Evolutionary conservation across 1,140 invertebrate species (phyloP).

Genomic region (Apis florea): DNA sequence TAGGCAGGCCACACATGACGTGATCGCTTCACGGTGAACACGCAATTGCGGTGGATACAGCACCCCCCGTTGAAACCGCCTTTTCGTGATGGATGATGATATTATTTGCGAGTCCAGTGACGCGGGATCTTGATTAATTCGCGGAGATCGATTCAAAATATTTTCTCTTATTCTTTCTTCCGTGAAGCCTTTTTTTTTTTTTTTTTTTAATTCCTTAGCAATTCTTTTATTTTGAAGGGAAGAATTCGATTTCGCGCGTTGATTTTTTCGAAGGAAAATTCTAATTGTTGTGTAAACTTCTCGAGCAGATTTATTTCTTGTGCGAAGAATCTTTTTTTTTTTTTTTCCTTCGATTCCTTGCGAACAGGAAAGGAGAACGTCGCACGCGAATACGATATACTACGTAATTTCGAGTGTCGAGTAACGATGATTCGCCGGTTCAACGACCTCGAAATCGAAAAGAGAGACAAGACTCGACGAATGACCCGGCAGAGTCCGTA

Average conservation of each 20-base stretch:
- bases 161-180: too few species aligned
- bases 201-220: too few species aligned
- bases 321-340: too few species aligned
- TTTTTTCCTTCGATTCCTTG: too few species aligned
- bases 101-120: constrained; percentile 4
- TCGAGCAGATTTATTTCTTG: too few species aligned
- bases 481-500: background rate
- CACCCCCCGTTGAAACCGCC: constrained; percentile 5
- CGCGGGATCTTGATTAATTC: constrained; percentile 14
- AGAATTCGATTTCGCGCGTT: too few species aligned
- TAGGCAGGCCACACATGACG: background rate
- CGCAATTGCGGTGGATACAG: constrained; percentile 19
- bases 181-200: too few species aligned
- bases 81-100: constrained; percentile 25
- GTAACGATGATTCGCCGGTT: background rate
- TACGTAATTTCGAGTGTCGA: background rate
- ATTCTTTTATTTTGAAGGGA: too few species aligned
- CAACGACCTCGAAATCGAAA: background rate
- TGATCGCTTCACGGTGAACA: constrained; percentile 24
- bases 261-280: too few species aligned
- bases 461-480: background rate
- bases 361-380: background rate
- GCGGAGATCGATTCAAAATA: too few species aligned
- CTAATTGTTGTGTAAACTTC: too few species aligned
- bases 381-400: too few species aligned